Base-by-base conservation (phyloP, 2,113 vertebrate genomes). In the Leucopternis melanops region DNA sequence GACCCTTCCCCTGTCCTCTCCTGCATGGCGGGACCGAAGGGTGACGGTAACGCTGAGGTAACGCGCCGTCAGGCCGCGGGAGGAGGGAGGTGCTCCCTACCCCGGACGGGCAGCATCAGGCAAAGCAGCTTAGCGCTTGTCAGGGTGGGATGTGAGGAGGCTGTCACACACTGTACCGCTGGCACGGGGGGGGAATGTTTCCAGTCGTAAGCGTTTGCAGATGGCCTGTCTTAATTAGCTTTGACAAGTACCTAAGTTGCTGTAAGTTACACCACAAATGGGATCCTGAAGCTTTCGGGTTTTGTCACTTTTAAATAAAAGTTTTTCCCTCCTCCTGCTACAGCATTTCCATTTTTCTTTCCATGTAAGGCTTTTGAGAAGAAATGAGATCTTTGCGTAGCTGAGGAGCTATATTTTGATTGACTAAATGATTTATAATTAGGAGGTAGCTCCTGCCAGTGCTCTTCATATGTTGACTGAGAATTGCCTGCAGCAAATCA, bases 171-270 rank as follows among this genome's bases (percentile, higher is more conserved):
- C 75, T 75, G 44, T 75, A n/a, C 86, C 75, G 54, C 86, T 95
- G 91, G 86, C 89, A 91, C 6, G 6, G 29, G 16, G 22, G 42
- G 54, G 17, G 18, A 81, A 62, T 77, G 81, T 85, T 97, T 96
- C 89, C 63, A 62, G 42, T 95, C 91, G 66, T 16, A 73, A 82
- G n/a, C 5, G 0, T 61, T 87, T 95, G 78, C 95, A 97, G 94
- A 95, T 96, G 93, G 94, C 74, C 66, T 88, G 86, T 91, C 87
- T 92, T 89, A 91, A 96, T 97, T 93, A 97, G 87, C 70, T 94
- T 82, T 95, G 94, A 94, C 94, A 96, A 97, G 87, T 95, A 95
- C 90, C 90, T 96, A 95, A 91, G 92, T 88, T 96, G 77, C 78
- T 93, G 38, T 32, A 72, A 96, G 87, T 92, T 96, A 62, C 55